A percentile compares a stretch with the other conserved stretches of the same genome.
phyloP scores from a whole-genome alignment of 1,140 invertebrate species.

The Anadara kagoshimensis region DNA sequence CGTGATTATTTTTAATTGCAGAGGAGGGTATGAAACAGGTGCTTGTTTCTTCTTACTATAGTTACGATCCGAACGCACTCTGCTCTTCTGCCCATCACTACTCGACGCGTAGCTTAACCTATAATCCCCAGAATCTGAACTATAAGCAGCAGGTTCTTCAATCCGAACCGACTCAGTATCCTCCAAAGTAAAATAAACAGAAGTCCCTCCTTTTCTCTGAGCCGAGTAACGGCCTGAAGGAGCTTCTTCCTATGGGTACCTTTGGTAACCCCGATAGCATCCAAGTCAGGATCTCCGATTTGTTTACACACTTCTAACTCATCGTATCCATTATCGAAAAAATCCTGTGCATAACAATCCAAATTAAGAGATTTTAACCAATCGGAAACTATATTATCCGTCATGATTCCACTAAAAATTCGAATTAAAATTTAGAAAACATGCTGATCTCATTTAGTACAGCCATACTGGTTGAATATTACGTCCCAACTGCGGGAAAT shows the following conservation, averaged over 20 bases:
- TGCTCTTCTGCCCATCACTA: too few relatives aligned
- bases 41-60: too few relatives aligned
- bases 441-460: too few relatives aligned
- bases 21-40: slow-evolving; percentile 69
- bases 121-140: too few relatives aligned
- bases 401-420: slow-evolving; percentile 23
- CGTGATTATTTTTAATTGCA: slow-evolving; percentile 82
- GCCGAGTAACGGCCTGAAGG: slow-evolving; percentile 87
- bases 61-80: too few relatives aligned
- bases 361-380: slow-evolving; percentile 93
- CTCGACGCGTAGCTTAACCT: too few relatives aligned
- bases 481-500: too few relatives aligned
- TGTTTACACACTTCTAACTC: slow-evolving; percentile 97
- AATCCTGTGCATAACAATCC: slow-evolving; percentile 92
- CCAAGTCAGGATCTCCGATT: slow-evolving; percentile 94
- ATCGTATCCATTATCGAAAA: slow-evolving; percentile 97
- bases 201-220: slow-evolving; percentile 92
- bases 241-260: slow-evolving; percentile 85
- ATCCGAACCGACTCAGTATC: slow-evolving; percentile 71
- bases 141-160: too few relatives aligned
- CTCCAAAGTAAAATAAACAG: slow-evolving; percentile 93
- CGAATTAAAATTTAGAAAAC: too few relatives aligned
- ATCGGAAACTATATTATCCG: slow-evolving; percentile 89
- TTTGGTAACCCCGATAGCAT: slow-evolving; percentile 94
- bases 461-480: too few relatives aligned